Evolutionary conservation across 37 sponge, comb jelly and placozoan species (phyloP).

Genomic region (Aphrocallistes beatrix): DNA sequence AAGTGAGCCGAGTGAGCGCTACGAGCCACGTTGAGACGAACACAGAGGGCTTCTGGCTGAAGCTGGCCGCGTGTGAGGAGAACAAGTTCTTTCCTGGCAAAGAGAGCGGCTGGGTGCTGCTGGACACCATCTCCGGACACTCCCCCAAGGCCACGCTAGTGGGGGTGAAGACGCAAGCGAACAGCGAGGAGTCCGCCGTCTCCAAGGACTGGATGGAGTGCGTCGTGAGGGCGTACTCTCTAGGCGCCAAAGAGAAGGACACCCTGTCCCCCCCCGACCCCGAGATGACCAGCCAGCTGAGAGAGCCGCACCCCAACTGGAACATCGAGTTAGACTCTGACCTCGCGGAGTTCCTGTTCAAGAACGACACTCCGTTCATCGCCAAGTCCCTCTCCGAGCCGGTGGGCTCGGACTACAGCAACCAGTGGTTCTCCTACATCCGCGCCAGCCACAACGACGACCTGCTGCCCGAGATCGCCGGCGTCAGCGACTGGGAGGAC

Average conservation of each 20-base stretch:
- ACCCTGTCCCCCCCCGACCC: conserved; percentile 23
- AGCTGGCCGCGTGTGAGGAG: conserved; percentile 26
- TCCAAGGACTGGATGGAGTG: conserved; percentile 2
- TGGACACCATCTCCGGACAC: not conserved
- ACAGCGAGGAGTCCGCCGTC: not conserved
- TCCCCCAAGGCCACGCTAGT: not conserved
- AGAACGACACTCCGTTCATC: conserved; percentile 8
- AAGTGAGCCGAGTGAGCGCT: conserved; percentile 25
- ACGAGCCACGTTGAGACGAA: conserved; percentile 33
- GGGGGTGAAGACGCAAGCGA: not conserved
- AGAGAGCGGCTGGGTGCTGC: conserved; percentile 11
- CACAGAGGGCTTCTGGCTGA: conserved; percentile 40
- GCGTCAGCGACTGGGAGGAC: conserved; percentile 61
- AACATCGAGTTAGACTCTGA: conserved; percentile 61
- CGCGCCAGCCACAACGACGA: conserved; percentile 12
- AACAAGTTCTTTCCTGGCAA: conserved; percentile 31
- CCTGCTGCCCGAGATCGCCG: conserved; percentile 36
- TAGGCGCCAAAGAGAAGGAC: conserved; percentile 10
- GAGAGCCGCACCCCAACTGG: conserved; percentile 56
- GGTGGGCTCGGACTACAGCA: not conserved
- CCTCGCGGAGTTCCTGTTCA: conserved; percentile 47
- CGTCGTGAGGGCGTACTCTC: not conserved
- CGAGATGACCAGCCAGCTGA: conserved; percentile 30
- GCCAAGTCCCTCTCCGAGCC: not conserved
- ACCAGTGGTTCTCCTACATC: not conserved